A percentile compares a stretch with the other conserved stretches of the same genome.
Conservation (phyloP, 2,797 vertebrate species). For the Paguma larvata region DNA sequence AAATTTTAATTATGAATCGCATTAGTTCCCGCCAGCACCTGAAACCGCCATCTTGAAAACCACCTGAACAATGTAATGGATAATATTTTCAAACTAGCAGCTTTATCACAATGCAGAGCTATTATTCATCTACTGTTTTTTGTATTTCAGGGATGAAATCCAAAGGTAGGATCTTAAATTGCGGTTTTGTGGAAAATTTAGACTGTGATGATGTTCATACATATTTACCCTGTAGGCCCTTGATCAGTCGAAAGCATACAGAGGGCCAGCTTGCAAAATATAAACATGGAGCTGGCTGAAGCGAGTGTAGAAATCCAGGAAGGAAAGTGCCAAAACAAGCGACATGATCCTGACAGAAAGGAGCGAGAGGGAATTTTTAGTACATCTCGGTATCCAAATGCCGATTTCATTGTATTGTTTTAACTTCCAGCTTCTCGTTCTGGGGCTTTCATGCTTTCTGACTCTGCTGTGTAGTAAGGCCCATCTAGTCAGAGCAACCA, state of each 20-base stretch:
- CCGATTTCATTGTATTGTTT: background rate
- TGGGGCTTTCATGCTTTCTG: background rate
- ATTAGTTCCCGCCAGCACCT: conserved; percentile 2
- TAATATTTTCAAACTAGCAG: background rate
- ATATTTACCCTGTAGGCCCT: background rate
- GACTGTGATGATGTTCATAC: background rate
- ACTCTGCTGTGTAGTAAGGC: background rate
- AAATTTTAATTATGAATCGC: conserved; percentile 12
- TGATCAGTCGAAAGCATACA: background rate
- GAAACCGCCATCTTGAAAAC: background rate
- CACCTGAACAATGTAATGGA: background rate
- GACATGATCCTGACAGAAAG: background rate
- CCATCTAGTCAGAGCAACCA: background rate
- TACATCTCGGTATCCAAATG: background rate
- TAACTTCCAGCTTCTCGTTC: background rate
- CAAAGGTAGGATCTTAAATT: background rate
- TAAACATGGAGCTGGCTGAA: background rate
- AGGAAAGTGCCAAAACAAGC: background rate
- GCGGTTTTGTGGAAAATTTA: background rate
- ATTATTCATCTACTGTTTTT: background rate
- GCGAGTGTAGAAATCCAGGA: no score
- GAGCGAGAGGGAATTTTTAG: background rate
- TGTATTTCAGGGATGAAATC: conserved; percentile 8
- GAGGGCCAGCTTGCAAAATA: background rate
- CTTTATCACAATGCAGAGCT: background rate